Percentiles rank a stretch among this genome's conserved stretches.
phyloP scores from a whole-genome alignment of 2,797 vertebrate species.

The Cryptoblepharus egeriae region DNA sequence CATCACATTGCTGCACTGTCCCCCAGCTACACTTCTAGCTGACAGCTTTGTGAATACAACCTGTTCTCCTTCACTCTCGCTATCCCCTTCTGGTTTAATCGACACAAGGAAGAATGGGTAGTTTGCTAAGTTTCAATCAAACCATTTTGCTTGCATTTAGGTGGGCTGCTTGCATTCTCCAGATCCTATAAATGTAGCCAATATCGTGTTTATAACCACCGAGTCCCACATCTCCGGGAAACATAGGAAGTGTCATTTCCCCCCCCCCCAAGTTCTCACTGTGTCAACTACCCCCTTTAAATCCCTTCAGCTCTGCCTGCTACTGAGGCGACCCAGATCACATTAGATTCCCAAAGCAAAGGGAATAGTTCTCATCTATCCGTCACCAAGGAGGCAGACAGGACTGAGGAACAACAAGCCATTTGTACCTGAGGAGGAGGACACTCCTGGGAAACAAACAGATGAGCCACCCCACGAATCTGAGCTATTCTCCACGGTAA shows the following conservation, averaged over 20 bases:
- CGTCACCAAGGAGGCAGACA: slow-evolving; percentile 87
- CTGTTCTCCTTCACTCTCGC: neutral
- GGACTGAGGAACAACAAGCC: slow-evolving; percentile 86
- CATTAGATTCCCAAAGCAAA: slow-evolving; percentile 85
- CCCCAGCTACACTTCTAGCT: too few species aligned
- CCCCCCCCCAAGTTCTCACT: slow-evolving; percentile 60
- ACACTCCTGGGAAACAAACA: slow-evolving; percentile 94
- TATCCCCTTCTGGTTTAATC: slow-evolving; percentile 58
- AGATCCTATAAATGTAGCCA: slow-evolving; percentile 49
- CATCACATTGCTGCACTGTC: too few species aligned
- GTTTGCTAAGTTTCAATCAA: slow-evolving; percentile 63
- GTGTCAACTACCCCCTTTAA: slow-evolving; percentile 68
- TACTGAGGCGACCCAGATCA: slow-evolving; percentile 83
- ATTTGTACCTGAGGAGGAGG: slow-evolving; percentile 89
- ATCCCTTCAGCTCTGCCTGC: slow-evolving; percentile 58
- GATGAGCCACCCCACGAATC: slow-evolving; percentile 88
- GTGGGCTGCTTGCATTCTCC: slow-evolving; percentile 30
- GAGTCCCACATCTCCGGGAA: slow-evolving; percentile 58
- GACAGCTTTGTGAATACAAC: too few species aligned
- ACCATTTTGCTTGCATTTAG: slow-evolving; percentile 50
- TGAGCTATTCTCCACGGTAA: slow-evolving; percentile 87
- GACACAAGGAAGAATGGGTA: slow-evolving; percentile 40
- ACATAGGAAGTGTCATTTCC: slow-evolving; percentile 23
- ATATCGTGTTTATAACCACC: slow-evolving; percentile 54
- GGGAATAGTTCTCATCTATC: slow-evolving; percentile 86